phyloP scores from a whole-genome alignment of 2,797 vertebrate genomes.

The Momotus momota region DNA sequence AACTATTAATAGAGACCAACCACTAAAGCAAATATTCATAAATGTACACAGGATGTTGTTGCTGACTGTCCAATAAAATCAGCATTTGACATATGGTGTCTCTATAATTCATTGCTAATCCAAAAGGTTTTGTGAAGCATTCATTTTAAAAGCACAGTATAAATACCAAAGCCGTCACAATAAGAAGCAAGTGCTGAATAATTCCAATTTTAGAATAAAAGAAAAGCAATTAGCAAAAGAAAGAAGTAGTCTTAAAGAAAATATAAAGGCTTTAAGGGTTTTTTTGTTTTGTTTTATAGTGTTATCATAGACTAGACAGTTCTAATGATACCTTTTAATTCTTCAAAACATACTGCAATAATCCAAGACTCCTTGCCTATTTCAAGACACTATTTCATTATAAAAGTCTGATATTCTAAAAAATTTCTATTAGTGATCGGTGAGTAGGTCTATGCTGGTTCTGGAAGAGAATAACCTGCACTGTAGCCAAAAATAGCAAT shows the following conservation, averaged over 20 bases:
- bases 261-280: background rate
- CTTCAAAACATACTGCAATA: background rate
- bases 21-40: slow-evolving; percentile 1
- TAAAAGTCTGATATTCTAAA: background rate
- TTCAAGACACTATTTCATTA: background rate
- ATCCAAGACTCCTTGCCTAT: background rate
- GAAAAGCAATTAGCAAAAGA: background rate
- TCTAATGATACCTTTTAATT: background rate
- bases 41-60: background rate
- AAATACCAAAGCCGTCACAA: background rate
- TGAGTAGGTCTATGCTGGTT: background rate
- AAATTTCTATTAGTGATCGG: background rate
- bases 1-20: background rate
- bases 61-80: slow-evolving; percentile 30
- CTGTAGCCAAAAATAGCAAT: background rate
- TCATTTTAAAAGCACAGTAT: background rate
- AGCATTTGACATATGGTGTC: background rate
- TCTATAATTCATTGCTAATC: background rate
- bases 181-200: background rate
- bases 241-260: background rate
- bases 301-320: background rate
- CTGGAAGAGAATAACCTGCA: background rate
- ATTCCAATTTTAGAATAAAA: background rate
- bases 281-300: background rate
- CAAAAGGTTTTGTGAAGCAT: background rate